These are phyloP conservation scores for Siniperca undulata DNA, from an alignment of 2,797 vertebrate species.

Conservation along the genomic window DNA sequence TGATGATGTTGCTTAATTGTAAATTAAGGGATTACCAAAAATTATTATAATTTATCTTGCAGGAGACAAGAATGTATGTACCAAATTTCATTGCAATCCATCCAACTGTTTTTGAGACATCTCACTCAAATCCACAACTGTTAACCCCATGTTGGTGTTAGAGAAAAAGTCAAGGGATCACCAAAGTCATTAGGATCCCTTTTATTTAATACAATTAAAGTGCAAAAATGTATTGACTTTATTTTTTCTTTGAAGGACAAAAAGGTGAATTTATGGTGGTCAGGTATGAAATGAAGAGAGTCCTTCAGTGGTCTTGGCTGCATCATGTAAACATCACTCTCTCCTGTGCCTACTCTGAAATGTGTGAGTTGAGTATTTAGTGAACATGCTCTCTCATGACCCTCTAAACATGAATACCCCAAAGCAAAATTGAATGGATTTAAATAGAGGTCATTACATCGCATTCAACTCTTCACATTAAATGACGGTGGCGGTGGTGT, in stretches of 20 bases:
- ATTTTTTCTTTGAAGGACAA: background rate
- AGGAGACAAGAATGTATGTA: background rate
- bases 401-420: constrained; percentile 6
- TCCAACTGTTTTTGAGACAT: background rate
- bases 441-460: constrained; percentile 10
- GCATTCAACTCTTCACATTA: constrained; percentile 21
- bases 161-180: background rate
- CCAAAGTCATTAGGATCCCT: background rate
- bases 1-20: background rate
- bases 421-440: constrained; percentile 10
- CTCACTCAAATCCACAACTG: background rate
- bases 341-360: background rate
- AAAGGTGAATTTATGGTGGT: background rate
- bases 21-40: background rate
- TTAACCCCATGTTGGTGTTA: background rate
- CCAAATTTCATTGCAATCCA: background rate
- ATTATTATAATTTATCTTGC: background rate
- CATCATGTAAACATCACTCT: background rate
- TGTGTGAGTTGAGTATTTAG: constrained; percentile 1
- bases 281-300: background rate
- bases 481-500: background rate
- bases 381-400: constrained; percentile 8
- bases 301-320: background rate
- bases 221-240: background rate
- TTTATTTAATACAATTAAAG: background rate